These are phyloP conservation scores for Salmo trutta DNA, from an alignment of 2,797 vertebrate species.

Conservation along the genomic window DNA sequence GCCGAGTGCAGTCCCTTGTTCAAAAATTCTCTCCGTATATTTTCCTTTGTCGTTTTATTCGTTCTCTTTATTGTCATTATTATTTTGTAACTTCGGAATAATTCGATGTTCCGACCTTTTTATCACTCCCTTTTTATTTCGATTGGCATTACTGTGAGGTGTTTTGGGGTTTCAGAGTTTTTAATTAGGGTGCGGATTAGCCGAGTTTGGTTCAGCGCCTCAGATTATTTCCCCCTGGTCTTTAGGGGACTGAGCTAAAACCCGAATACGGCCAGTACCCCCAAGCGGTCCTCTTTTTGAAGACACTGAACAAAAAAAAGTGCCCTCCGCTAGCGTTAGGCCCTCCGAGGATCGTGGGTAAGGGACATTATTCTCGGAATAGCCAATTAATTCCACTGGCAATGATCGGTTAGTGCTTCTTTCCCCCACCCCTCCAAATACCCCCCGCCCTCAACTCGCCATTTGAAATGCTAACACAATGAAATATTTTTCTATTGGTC, in stretches of 20 bases:
- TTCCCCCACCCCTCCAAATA: constrained; percentile 76
- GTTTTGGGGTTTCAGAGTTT: constrained; percentile 87
- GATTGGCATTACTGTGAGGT: constrained; percentile 76
- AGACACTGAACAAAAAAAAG: constrained; percentile 90
- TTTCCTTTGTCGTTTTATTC: not conserved
- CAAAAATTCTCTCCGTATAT: not conserved
- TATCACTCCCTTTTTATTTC: constrained; percentile 28
- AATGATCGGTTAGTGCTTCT: constrained; percentile 99
- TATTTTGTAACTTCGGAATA: constrained; percentile 6
- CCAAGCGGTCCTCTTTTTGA: constrained; percentile 99
- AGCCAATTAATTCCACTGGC: constrained; percentile 99
- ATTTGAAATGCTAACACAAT: constrained; percentile 99
- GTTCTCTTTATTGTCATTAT: constrained; percentile 8
- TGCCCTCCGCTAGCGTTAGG: constrained; percentile 90
- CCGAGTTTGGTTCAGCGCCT: constrained; percentile 94
- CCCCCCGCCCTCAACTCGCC: constrained; percentile 85
- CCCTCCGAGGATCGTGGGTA: constrained; percentile 98
- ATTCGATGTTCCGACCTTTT: no score
- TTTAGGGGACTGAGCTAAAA: constrained; percentile 97
- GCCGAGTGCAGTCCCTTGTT: constrained; percentile 50
- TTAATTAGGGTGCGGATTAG: constrained; percentile 98
- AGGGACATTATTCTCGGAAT: constrained; percentile 99
- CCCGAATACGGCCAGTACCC: constrained; percentile 97
- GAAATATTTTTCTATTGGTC: constrained; percentile 99
- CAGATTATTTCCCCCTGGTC: constrained; percentile 92